These are phyloP conservation scores for Ceratosolen fusciceps DNA, from an alignment of 1,140 invertebrate species.

Conservation along the genomic window DNA sequence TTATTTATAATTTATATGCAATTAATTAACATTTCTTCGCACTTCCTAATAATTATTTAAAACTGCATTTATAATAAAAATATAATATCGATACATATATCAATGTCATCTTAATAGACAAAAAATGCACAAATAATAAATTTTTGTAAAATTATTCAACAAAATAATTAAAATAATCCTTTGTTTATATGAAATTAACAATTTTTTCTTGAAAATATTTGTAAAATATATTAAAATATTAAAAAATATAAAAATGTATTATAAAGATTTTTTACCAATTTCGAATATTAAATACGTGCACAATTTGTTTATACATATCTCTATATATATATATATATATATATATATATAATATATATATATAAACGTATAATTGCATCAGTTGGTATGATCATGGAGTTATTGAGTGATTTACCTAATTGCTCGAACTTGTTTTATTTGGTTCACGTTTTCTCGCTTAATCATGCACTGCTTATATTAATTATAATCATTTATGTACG, in stretches of 20 bases:
- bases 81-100: slow-evolving; percentile 3
- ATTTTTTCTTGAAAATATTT: not conserved
- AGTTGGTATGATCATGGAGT: not conserved
- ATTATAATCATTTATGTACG: not conserved
- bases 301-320: not conserved
- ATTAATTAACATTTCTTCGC: slow-evolving; percentile 13
- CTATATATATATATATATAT: not conserved
- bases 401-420: slow-evolving; percentile 19
- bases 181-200: not conserved
- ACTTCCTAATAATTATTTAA: slow-evolving; percentile 1
- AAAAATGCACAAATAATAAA: too few species aligned
- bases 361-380: not conserved
- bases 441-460: slow-evolving; percentile 16
- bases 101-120: not conserved
- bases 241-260: not conserved
- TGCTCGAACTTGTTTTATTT: slow-evolving; percentile 5
- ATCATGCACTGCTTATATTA: slow-evolving; percentile 6
- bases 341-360: not conserved
- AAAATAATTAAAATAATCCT: not conserved
- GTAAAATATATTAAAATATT: not conserved
- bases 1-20: slow-evolving; percentile 33
- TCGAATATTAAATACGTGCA: not conserved
- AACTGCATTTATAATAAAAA: not conserved
- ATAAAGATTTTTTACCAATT: not conserved
- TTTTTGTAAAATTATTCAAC: not conserved